These are phyloP conservation scores for Cenopis cana DNA, from an alignment of 2,888 invertebrate genomes.

Conservation along the genomic window DNA sequence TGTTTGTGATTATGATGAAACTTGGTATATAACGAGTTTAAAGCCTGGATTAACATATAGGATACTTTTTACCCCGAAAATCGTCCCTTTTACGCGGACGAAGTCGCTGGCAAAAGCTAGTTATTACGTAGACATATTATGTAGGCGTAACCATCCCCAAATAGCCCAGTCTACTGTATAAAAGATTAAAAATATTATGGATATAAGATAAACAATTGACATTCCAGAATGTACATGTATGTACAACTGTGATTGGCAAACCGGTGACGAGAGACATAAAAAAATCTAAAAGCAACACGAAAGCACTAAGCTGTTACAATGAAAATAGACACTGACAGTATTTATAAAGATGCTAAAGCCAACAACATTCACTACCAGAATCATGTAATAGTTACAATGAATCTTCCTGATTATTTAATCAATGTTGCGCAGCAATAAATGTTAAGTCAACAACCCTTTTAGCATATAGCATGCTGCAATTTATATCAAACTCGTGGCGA, in stretches of 20 bases:
- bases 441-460: conserved; percentile 40
- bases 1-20: no score
- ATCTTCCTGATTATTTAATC: conserved; percentile 10
- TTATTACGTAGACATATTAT: no score
- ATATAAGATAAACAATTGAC: no score
- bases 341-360: background rate
- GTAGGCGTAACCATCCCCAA: no score
- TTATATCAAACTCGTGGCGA: background rate
- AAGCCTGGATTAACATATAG: no score
- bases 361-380: background rate
- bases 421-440: conserved; percentile 25
- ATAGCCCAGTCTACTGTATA: no score
- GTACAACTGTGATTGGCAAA: no score
- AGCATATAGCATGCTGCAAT: conserved; percentile 9
- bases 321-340: background rate
- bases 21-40: no score
- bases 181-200: no score
- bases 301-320: background rate
- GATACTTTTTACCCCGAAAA: no score
- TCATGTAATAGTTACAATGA: background rate
- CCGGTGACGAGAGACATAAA: background rate
- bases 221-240: no score
- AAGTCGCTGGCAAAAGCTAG: background rate
- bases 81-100: no score
- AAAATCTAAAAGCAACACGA: background rate